Percentiles rank a stretch among this genome's conserved stretches.
Conservation (phyloP, 2,797 vertebrate genomes). For the Darevskia mixta region DNA sequence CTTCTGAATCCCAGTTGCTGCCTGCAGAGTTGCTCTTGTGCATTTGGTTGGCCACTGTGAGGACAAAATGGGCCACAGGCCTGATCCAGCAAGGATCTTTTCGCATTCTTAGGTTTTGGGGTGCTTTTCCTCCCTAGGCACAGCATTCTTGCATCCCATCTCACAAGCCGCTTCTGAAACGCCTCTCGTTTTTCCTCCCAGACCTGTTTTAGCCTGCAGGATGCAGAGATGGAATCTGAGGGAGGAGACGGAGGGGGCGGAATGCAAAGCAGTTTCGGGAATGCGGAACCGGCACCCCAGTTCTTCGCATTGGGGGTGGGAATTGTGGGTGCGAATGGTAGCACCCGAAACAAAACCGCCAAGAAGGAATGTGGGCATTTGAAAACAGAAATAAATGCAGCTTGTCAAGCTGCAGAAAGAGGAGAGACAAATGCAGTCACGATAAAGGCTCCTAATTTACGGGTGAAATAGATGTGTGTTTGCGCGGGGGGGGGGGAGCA, state of each 20-base stretch:
- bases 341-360: not conserved
- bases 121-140: not conserved
- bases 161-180: not conserved
- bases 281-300: no score
- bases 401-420: conserved; percentile 7
- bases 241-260: no score
- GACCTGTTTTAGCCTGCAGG: no score
- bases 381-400: not conserved
- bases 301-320: not conserved
- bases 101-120: no score
- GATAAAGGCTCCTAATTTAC: conserved; percentile 70
- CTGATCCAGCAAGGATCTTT: no score
- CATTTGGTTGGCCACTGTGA: no score
- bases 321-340: not conserved
- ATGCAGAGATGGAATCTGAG: no score
- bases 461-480: conserved; percentile 52
- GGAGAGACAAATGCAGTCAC: conserved; percentile 37
- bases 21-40: no score
- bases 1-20: no score
- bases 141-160: no score
- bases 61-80: no score
- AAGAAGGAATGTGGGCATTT: not conserved
- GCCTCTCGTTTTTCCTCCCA: no score
- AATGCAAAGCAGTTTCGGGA: not conserved
- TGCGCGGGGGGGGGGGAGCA: conserved; percentile 52